Percentiles rank a stretch among this genome's conserved stretches.
phyloP scores from a whole-genome alignment of 2,888 invertebrate genomes.

The Nomada flava region DNA sequence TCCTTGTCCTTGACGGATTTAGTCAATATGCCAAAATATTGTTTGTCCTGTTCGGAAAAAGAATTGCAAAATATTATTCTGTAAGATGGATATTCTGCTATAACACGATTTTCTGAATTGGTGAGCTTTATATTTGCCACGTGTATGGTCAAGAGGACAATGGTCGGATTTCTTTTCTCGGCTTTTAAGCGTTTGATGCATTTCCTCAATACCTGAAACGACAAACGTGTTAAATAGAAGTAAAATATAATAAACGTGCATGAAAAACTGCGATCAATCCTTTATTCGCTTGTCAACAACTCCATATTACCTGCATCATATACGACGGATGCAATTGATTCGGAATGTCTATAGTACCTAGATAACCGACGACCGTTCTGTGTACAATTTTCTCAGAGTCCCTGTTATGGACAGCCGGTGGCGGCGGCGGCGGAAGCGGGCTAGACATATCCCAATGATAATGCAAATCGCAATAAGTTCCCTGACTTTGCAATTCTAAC shows the following conservation, averaged over 20 bases:
- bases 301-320: conserved; percentile 86
- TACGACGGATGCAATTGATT: conserved; percentile 91
- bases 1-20: conserved; percentile 87
- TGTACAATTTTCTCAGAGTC: conserved; percentile 87
- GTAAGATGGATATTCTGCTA: conserved; percentile 95
- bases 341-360: conserved; percentile 98
- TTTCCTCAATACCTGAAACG: conserved; percentile 89
- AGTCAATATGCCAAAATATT: conserved; percentile 97
- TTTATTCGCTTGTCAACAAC: background rate
- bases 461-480: conserved; percentile 75
- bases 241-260: background rate
- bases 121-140: conserved; percentile 92
- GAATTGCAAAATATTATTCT: conserved; percentile 95
- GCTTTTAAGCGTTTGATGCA: conserved; percentile 95
- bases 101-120: conserved; percentile 90
- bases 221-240: background rate
- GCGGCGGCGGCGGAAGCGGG: conserved; percentile 83
- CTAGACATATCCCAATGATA: conserved; percentile 83
- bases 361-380: conserved; percentile 95
- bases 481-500: conserved; percentile 75
- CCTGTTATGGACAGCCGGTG: conserved; percentile 78
- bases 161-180: conserved; percentile 94
- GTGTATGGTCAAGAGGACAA: conserved; percentile 93
- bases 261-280: background rate
- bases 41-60: conserved; percentile 94